Percentiles rank a stretch among this genome's conserved stretches.
Evolutionary conservation across 1,140 invertebrate genomes (phyloP).

Genomic region (Drosophila parvula): DNA sequence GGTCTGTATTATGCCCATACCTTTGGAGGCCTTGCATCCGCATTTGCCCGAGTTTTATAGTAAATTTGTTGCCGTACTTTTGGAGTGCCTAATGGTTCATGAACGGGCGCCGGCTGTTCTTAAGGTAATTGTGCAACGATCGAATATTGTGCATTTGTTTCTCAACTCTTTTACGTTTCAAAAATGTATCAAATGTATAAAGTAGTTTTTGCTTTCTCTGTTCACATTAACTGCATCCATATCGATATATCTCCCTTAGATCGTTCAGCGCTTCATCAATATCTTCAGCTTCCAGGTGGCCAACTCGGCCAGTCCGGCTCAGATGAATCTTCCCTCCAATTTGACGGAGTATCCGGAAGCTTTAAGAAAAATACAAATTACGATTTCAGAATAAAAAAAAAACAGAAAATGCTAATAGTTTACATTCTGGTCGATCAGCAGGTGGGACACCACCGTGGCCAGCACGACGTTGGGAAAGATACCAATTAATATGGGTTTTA

Average conservation of each 20-base stretch:
- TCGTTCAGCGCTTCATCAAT: constrained; percentile 46
- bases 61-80: constrained; percentile 61
- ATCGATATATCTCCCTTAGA: constrained; percentile 11
- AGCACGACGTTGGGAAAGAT: constrained; percentile 9
- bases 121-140: constrained; percentile 17
- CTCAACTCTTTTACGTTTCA: not conserved
- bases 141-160: too few species aligned
- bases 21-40: constrained; percentile 38
- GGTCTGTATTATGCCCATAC: constrained; percentile 67
- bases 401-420: not conserved
- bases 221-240: not conserved
- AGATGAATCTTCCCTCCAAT: constrained; percentile 4
- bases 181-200: not conserved
- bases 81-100: constrained; percentile 49
- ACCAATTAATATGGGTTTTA: constrained; percentile 10
- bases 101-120: constrained; percentile 17
- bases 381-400: constrained; percentile 37
- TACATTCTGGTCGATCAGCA: constrained; percentile 1
- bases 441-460: not conserved
- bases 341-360: constrained; percentile 26
- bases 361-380: constrained; percentile 22
- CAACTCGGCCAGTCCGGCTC: not conserved
- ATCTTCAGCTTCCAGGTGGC: constrained; percentile 50
- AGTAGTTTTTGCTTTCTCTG: not conserved
- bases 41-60: constrained; percentile 55